Percentiles rank a stretch among this genome's conserved stretches.
phyloP scores from a whole-genome alignment of 2,888 invertebrate genomes.

The Alsophila aescularia region DNA sequence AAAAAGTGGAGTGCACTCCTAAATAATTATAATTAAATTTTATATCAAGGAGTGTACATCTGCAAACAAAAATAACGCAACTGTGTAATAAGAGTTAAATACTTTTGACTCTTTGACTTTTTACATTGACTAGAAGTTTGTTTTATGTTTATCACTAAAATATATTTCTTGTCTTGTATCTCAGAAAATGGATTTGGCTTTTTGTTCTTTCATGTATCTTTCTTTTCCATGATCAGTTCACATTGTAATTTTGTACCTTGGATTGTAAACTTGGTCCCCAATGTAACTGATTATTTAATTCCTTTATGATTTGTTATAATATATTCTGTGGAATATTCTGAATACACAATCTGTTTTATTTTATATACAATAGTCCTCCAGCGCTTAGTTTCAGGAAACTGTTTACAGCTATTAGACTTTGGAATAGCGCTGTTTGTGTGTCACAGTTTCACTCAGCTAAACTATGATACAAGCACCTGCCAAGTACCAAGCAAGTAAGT shows the following conservation, averaged over 20 bases:
- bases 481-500: too few relatives aligned
- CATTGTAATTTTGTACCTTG: slow-evolving; percentile 69
- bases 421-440: too few relatives aligned
- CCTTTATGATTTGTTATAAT: slow-evolving; percentile 70
- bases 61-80: slow-evolving; percentile 81
- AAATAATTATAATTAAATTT: slow-evolving; percentile 59
- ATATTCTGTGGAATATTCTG: slow-evolving; percentile 77
- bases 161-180: slow-evolving; percentile 63
- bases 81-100: slow-evolving; percentile 68
- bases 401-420: too few relatives aligned
- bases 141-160: slow-evolving; percentile 66
- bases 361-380: not conserved
- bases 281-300: slow-evolving; percentile 69
- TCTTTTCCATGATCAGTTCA: slow-evolving; percentile 64
- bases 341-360: slow-evolving; percentile 65
- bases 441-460: too few relatives aligned
- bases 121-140: slow-evolving; percentile 77
- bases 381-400: too few relatives aligned
- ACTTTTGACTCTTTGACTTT: slow-evolving; percentile 70
- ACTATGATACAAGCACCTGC: too few relatives aligned
- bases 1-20: slow-evolving; percentile 69
- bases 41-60: slow-evolving; percentile 70
- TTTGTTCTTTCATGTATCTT: slow-evolving; percentile 74
- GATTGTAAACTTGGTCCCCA: slow-evolving; percentile 77
- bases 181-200: slow-evolving; percentile 73